phyloP scores from a whole-genome alignment of 1,140 invertebrate genomes.

The Portunus trituberculatus region DNA sequence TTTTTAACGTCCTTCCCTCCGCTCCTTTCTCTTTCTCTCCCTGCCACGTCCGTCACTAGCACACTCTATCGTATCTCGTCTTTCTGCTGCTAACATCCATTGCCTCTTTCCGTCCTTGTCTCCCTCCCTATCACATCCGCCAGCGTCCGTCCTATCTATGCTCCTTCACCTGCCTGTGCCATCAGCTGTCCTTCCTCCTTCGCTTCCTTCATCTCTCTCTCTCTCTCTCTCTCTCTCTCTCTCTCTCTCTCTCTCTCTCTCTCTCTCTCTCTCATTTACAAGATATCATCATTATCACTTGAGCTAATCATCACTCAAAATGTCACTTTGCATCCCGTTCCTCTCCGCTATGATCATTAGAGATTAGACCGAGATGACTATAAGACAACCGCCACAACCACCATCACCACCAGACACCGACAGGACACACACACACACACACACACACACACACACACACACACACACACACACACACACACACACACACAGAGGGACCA shows the following conservation, averaged over 20 bases:
- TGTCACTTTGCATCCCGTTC: no score
- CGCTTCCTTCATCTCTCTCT: neutral
- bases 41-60: neutral
- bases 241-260: neutral
- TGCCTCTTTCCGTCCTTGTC: conserved; percentile 20
- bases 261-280: no score
- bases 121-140: neutral
- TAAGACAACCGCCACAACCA: no score
- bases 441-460: no score
- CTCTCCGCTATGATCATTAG: no score
- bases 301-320: neutral
- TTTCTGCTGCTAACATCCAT: neutral
- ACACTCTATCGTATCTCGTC: no score
- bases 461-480: no score
- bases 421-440: no score
- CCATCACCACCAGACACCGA: no score
- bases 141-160: neutral
- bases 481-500: no score
- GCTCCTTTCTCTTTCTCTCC: neutral
- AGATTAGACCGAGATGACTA: no score
- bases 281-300: neutral
- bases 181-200: neutral
- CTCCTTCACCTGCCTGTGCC: neutral
- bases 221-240: neutral
- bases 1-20: no score